Evolutionary conservation across 2,797 vertebrate species (phyloP).

Genomic region (Pampus argenteus): DNA sequence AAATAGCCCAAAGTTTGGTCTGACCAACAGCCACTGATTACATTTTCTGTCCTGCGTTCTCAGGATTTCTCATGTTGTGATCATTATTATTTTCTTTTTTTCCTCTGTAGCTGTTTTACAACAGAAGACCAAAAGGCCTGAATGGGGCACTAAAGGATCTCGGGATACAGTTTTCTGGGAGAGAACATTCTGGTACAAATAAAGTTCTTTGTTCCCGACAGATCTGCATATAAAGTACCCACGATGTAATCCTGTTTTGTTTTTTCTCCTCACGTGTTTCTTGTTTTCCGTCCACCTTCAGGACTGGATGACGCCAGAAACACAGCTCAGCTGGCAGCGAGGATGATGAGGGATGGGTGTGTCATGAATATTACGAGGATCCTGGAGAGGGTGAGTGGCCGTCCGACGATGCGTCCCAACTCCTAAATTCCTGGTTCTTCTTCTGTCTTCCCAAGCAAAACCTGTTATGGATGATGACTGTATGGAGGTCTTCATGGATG

Average conservation of each 20-base stretch:
- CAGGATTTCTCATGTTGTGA: background rate
- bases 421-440: constrained; percentile 16
- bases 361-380: constrained; percentile 91
- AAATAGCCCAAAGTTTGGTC: background rate
- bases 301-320: constrained; percentile 95
- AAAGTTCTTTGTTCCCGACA: fast-evolving
- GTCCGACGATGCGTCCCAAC: constrained; percentile 36
- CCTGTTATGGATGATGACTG: background rate
- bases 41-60: background rate
- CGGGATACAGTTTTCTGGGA: constrained; percentile 92
- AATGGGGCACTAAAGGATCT: constrained; percentile 94
- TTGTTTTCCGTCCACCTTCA: constrained; percentile 50
- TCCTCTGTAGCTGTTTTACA: constrained; percentile 89
- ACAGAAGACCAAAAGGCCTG: constrained; percentile 93
- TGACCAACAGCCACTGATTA: background rate
- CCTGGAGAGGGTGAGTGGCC: constrained; percentile 90
- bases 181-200: constrained; percentile 92
- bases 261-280: background rate
- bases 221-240: background rate
- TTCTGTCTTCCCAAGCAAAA: background rate
- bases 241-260: background rate
- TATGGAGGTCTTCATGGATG: background rate
- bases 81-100: too few relatives aligned
- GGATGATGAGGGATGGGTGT: constrained; percentile 93
- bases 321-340: constrained; percentile 91